These are phyloP conservation scores for Melanotaenia duboulayi DNA, from an alignment of 2,113 vertebrate genomes.

Conservation along the genomic window DNA sequence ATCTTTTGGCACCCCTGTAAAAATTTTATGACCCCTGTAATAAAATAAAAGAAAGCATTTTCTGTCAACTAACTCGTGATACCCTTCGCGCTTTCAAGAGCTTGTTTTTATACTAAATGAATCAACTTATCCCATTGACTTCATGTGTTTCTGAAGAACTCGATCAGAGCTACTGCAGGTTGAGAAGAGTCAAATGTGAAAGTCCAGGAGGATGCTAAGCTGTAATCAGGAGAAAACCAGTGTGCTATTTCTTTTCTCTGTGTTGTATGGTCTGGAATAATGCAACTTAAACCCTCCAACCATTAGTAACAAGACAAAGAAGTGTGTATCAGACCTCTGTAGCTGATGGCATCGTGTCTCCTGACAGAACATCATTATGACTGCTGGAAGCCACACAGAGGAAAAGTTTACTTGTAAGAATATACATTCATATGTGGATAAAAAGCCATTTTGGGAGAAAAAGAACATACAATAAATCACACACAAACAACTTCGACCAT, in stretches of 20 bases:
- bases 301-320: slow-evolving; percentile 25
- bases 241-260: slow-evolving; percentile 48
- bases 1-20: not conserved
- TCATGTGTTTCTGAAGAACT: not conserved
- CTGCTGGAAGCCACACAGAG: slow-evolving; percentile 1
- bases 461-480: not conserved
- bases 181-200: slow-evolving; percentile 16
- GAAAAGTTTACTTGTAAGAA: not conserved
- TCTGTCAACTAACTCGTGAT: not conserved
- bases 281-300: slow-evolving; percentile 3
- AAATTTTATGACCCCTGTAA: not conserved
- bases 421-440: not conserved
- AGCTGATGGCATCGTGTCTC: slow-evolving; percentile 1
- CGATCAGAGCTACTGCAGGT: not conserved
- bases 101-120: not conserved
- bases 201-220: slow-evolving; percentile 16
- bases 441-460: not conserved
- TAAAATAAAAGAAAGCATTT: not conserved
- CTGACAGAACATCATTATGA: not conserved
- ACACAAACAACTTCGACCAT: slow-evolving; percentile 15
- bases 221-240: not conserved
- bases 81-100: not conserved
- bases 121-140: not conserved
- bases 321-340: slow-evolving; percentile 12
- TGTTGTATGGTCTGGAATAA: slow-evolving; percentile 6